These are phyloP conservation scores for Sylvicola cinctus DNA, from an alignment of 2,888 invertebrate species.

Conservation along the genomic window DNA sequence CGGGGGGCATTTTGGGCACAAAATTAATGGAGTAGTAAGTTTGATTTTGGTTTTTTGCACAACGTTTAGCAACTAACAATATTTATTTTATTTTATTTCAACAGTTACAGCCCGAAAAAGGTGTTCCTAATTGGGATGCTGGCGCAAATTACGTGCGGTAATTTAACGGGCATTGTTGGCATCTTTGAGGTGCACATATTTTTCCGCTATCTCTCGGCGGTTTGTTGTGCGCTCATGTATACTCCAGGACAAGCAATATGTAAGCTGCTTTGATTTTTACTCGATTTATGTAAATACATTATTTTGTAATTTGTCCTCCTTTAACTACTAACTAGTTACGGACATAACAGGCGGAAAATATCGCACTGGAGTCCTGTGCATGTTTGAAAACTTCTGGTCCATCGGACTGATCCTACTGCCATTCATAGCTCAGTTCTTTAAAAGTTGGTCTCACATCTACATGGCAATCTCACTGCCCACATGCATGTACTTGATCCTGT, in stretches of 20 bases:
- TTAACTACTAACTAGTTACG: slow-evolving; percentile 16
- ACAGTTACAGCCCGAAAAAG: slow-evolving; percentile 22
- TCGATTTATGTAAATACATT: background rate
- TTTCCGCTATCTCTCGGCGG: slow-evolving; percentile 24
- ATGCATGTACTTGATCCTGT: slow-evolving; percentile 18
- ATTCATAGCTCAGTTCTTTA: slow-evolving; percentile 20
- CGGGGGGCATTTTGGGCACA: slow-evolving; percentile 26
- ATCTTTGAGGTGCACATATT: slow-evolving; percentile 23
- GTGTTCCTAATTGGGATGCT: slow-evolving; percentile 24
- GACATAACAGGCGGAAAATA: slow-evolving; percentile 24
- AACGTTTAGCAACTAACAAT: too few species aligned
- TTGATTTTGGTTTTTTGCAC: too few species aligned
- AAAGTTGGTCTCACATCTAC: slow-evolving; percentile 24
- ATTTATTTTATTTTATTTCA: background rate
- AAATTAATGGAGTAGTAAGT: slow-evolving; percentile 24
- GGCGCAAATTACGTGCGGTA: slow-evolving; percentile 22
- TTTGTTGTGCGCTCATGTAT: slow-evolving; percentile 26
- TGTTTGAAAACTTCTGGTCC: slow-evolving; percentile 28
- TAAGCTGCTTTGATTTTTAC: slow-evolving; percentile 12
- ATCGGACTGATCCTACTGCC: slow-evolving; percentile 25
- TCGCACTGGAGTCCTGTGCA: slow-evolving; percentile 20
- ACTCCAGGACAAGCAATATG: slow-evolving; percentile 25
- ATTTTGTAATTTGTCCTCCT: background rate
- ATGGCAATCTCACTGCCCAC: slow-evolving; percentile 26
- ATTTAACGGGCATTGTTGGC: slow-evolving; percentile 21